Base-by-base conservation (phyloP, 2,797 vertebrate species). In the Sebastes hubbsi region DNA sequence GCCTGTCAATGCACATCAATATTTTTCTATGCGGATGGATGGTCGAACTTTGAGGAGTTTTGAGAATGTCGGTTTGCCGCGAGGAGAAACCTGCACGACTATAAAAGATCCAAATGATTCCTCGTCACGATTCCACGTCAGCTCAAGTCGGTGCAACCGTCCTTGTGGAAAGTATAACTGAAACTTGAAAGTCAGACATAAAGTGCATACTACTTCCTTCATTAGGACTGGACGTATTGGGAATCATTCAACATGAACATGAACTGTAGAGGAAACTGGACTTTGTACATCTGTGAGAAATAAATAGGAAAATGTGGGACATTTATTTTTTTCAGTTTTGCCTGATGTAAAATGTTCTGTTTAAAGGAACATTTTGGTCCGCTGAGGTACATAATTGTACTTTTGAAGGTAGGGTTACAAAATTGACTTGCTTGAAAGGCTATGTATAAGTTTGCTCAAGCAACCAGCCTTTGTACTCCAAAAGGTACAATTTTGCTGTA, bases 401-500 rank as follows among this genome's bases (percentile, higher is more conserved):
- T 55, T 77, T 49, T 56, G 4, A 74, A 67, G 29, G 12, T 6
- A 65, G 6, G 3, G 14, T 71, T 14, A 36, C 4, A 55, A 75
- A 59, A 24, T 3, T 6, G n/a, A 71, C 62, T 30, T 27, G 20
- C 22, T 29, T 54, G n/a, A 77, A 72, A 30, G 30, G 14, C 49
- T 49, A 29, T 8, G 13, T 32, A 9, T 22, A 9, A 38, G 18
- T 20, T 55, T 78, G 9, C 14, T 54, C 13, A 4, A 38, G 64
- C 10, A 27, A 74, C 25, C 66, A 25, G 6, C 22, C 59, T 68
- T 80, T 66, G 25, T 82, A 27, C 4, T 30, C 2, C 38, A 34
- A 73, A 74, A 77, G 24, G 54, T 82, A 64, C 2, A 71, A 38
- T 74, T 22, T n/a, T 75, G 30, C 34, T 24, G 8, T 24, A 54